A percentile compares a stretch with the other conserved stretches of the same genome.
Evolutionary conservation across 1,140 invertebrate genomes (phyloP).

Genomic region (Amyelois transitella): DNA sequence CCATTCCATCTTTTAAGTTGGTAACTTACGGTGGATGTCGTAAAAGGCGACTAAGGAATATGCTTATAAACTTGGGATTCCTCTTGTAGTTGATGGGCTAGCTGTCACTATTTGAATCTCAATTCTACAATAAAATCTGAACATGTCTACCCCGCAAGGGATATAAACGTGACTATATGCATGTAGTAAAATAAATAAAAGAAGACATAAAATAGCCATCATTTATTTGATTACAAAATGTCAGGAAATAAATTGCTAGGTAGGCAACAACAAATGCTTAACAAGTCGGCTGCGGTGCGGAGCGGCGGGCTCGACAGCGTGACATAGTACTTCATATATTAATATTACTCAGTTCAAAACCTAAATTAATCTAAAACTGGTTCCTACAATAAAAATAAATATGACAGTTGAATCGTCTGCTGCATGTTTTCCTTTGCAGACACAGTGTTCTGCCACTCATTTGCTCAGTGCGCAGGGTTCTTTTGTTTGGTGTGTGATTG

Average conservation of each 20-base stretch:
- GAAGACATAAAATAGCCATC: slow-evolving; percentile 58
- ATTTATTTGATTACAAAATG: slow-evolving; percentile 72
- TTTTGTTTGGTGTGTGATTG: background rate
- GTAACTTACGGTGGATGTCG: no score
- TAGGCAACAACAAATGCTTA: slow-evolving; percentile 61
- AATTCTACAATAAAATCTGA: no score
- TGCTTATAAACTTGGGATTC: no score
- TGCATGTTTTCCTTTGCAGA: no score
- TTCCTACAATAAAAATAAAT: no score
- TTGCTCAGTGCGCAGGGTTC: background rate
- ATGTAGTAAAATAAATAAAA: slow-evolving; percentile 32
- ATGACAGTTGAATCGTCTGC: no score
- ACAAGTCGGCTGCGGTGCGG: slow-evolving; percentile 10
- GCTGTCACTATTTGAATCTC: no score
- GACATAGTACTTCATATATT: background rate
- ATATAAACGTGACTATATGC: no score
- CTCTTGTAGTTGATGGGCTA: no score
- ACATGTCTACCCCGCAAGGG: no score
- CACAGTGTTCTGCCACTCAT: background rate
- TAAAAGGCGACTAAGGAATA: no score
- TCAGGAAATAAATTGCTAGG: slow-evolving; percentile 69
- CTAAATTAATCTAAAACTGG: slow-evolving; percentile 23
- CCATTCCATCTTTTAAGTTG: no score
- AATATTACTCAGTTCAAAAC: slow-evolving; percentile 22
- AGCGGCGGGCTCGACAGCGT: slow-evolving; percentile 4